Percentiles rank a stretch among this genome's conserved stretches.
Conservation (phyloP, 2,113 vertebrate species). For the Barnardius zonarius region DNA sequence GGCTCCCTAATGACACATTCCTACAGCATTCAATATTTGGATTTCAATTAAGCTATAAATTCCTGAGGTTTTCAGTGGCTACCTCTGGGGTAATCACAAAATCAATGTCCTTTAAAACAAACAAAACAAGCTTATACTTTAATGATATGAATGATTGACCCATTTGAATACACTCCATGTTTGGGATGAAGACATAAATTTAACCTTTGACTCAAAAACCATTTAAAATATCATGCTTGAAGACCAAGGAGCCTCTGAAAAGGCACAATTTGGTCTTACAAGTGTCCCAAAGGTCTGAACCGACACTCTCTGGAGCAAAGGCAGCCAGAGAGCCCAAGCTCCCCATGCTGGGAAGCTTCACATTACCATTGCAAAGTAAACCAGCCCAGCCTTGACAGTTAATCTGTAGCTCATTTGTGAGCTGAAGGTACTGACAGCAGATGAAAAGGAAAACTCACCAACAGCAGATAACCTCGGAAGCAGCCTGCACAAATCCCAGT, state of each 20-base stretch:
- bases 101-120: slow-evolving; percentile 48
- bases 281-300: neutral
- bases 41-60: slow-evolving; percentile 51
- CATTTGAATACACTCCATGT: neutral
- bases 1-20: neutral
- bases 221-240: neutral
- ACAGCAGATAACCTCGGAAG: neutral
- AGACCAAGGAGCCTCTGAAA: neutral
- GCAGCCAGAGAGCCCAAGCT: neutral
- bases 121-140: neutral
- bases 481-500: neutral
- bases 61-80: neutral
- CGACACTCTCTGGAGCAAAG: neutral
- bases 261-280: neutral
- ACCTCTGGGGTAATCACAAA: slow-evolving; percentile 41
- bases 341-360: neutral
- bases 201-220: neutral
- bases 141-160: neutral
- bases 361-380: neutral
- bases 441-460: neutral
- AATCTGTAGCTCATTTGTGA: neutral
- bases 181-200: neutral
- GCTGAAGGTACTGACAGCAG: neutral
- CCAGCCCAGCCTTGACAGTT: neutral
- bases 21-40: slow-evolving; percentile 18